Percentiles rank a stretch among this genome's conserved stretches.
phyloP scores from a whole-genome alignment of 2,113 vertebrate species.

The Pterocles orientalis region DNA sequence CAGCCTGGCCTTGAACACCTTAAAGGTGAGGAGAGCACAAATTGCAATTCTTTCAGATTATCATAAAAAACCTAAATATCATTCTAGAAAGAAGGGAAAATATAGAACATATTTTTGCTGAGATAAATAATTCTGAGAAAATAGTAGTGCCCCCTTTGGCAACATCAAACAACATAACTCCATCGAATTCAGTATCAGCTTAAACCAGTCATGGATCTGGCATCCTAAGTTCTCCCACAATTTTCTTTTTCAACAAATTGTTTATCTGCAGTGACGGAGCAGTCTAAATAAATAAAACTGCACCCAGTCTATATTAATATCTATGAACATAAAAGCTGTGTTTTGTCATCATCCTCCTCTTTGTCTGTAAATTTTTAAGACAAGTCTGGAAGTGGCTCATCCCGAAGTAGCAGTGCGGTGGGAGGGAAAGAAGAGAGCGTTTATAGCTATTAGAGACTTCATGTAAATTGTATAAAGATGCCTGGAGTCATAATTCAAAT shows the following conservation, averaged over 20 bases:
- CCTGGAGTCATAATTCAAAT: slow-evolving; percentile 6
- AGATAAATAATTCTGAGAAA: background rate
- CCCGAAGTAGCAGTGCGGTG: background rate
- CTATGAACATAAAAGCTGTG: background rate
- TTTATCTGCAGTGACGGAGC: background rate
- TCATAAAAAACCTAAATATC: background rate
- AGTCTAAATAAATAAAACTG: background rate
- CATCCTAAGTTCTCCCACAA: background rate
- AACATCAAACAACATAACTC: background rate
- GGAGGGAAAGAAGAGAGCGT: background rate
- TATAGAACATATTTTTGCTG: background rate
- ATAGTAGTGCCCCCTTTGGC: background rate
- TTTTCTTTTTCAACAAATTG: background rate
- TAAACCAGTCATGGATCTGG: background rate
- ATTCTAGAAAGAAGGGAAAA: background rate
- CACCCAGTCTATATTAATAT: background rate
- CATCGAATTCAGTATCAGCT: background rate
- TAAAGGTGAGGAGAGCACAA: background rate
- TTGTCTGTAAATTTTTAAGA: background rate
- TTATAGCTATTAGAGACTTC: slow-evolving; percentile 22
- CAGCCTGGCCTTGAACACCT: too few species aligned
- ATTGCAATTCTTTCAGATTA: background rate
- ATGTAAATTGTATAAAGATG: slow-evolving; percentile 1
- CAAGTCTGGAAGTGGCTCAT: background rate
- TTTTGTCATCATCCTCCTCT: background rate